These are phyloP conservation scores for Potorous gilbertii DNA, from an alignment of 2,797 vertebrate species.

Conservation along the genomic window DNA sequence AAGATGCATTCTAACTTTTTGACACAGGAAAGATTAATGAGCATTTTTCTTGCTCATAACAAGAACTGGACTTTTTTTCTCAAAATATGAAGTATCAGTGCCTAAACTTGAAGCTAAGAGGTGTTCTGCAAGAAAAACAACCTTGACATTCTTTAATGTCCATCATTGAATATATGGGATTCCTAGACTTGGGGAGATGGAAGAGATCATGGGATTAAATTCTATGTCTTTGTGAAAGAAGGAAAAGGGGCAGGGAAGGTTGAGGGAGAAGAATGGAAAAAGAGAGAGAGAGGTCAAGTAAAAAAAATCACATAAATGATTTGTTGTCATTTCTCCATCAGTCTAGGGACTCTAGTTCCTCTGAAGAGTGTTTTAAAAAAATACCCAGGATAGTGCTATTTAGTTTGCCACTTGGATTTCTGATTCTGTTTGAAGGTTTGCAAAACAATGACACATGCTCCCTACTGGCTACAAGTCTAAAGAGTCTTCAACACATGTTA, in stretches of 20 bases:
- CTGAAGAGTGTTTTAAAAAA: conserved; percentile 34
- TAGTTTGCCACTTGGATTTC: conserved; percentile 58
- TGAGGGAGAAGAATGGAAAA: not conserved
- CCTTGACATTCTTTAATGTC: not conserved
- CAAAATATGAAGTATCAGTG: not conserved
- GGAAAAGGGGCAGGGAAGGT: not conserved
- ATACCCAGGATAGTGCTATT: not conserved
- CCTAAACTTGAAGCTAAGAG: not conserved
- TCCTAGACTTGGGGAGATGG: not conserved
- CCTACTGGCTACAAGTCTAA: conserved; percentile 41
- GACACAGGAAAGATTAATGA: conserved; percentile 26
- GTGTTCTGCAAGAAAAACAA: conserved; percentile 15
- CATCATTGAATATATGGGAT: not conserved
- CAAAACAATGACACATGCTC: conserved; percentile 44
- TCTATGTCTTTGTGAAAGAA: not conserved
- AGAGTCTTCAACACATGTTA: conserved; percentile 62
- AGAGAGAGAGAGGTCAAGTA: not conserved
- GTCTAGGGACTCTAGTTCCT: not conserved
- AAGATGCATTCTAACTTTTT: conserved; percentile 23
- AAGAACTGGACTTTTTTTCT: conserved; percentile 24
- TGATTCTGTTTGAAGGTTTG: conserved; percentile 56
- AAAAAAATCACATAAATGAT: not conserved
- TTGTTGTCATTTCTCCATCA: conserved; percentile 30
- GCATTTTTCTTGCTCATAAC: not conserved
- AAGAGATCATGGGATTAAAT: not conserved